Percentiles rank a stretch among this genome's conserved stretches.
These are phyloP conservation scores for Tupaia tana DNA, from an alignment of 2,113 vertebrate species.

Conservation along the genomic window DNA sequence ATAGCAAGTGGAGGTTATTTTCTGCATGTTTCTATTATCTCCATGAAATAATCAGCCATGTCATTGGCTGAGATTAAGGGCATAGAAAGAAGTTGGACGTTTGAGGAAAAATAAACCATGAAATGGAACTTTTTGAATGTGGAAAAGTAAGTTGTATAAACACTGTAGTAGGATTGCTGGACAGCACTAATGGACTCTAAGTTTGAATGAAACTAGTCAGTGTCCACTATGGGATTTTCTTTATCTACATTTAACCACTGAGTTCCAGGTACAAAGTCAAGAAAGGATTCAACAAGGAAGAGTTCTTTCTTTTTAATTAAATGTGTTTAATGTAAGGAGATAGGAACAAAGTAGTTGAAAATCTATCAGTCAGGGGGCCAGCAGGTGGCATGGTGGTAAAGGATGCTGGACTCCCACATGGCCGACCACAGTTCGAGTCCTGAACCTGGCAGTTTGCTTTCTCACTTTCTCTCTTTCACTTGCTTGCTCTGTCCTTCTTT, in stretches of 20 bases:
- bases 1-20: background rate
- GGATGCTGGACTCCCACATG: too few relatives aligned
- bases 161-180: background rate
- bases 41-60: background rate
- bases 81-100: background rate
- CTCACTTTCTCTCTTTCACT: too few relatives aligned
- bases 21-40: background rate
- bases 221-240: background rate
- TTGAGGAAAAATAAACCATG: background rate
- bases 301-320: background rate
- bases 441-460: too few relatives aligned
- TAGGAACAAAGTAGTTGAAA: background rate
- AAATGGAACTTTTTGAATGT: background rate
- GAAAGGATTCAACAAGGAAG: background rate
- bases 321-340: background rate
- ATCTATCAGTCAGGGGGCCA: background rate
- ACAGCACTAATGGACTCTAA: background rate
- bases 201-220: background rate
- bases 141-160: background rate
- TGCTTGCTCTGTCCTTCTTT: too few relatives aligned
- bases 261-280: background rate
- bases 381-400: too few relatives aligned
- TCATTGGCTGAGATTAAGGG: background rate
- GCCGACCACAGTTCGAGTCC: too few relatives aligned
- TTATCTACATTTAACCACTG: background rate